phyloP scores from a whole-genome alignment of 2,113 vertebrate species.

The Ondatra zibethicus region DNA sequence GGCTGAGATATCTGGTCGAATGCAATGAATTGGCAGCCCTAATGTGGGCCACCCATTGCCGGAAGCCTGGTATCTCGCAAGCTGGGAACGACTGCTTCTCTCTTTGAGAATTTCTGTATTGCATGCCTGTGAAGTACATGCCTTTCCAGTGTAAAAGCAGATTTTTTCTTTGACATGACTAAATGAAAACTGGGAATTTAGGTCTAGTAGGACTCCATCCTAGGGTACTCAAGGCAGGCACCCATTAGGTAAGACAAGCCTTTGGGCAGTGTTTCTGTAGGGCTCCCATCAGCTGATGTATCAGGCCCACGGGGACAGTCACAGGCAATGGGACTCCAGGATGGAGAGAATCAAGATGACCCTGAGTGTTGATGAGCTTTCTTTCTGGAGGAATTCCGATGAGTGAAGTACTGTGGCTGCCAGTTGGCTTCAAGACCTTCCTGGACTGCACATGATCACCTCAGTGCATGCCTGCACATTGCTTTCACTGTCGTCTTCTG shows the following conservation, averaged over 20 bases:
- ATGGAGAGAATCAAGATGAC: neutral
- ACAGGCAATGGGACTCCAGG: neutral
- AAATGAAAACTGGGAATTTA: neutral
- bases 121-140: neutral
- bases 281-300: rapidly evolving
- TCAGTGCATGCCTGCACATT: neutral
- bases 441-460: neutral
- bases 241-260: neutral
- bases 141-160: neutral
- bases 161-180: neutral
- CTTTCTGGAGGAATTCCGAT: neutral
- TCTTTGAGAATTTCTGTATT: slow-evolving; percentile 10
- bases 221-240: too few species aligned
- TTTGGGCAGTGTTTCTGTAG: rapidly evolving
- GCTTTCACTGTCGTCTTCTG: neutral
- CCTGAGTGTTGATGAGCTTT: neutral
- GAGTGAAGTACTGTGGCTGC: neutral
- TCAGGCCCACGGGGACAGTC: neutral
- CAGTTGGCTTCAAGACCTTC: neutral
- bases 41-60: neutral
- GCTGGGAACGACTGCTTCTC: slow-evolving; percentile 31
- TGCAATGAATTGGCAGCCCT: slow-evolving; percentile 56
- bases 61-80: slow-evolving; percentile 28
- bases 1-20: slow-evolving; percentile 47
- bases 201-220: neutral